Base-by-base conservation (phyloP, 2,113 vertebrate species). In the Thamnaconus septentrionalis region DNA sequence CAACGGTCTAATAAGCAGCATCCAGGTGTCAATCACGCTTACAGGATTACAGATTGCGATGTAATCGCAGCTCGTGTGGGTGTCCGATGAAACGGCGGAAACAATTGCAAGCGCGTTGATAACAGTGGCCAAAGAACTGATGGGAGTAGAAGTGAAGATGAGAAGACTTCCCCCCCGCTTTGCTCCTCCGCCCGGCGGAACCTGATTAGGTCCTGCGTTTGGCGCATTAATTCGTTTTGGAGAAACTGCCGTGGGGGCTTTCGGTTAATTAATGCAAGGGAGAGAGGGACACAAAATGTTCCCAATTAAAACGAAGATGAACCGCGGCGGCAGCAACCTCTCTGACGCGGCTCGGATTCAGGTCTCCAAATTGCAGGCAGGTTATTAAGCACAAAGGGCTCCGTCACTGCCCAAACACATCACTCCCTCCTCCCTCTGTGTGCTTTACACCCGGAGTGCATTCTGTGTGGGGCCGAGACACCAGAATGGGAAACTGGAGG, bases 251-350 rank as follows among this genome's bases (percentile, higher is more conserved):
- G 69, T 48, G 47, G 61, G 40, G 57, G 18, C 18, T 65, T 80
- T 66, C 76, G 75, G 50, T 82, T 90, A 88, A 87, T 89, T 87
- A 83, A 82, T 79, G 83, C 64, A 53, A 69, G 76, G 54, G 66
- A 82, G 61, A 63, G 84, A 71, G 71, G 50, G 82, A 86, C 78
- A 86, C 81, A 86, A 87, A 87, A 86, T 82, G 84, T 87, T 87
- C 85, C 83, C 82, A 86, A 86, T 89, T 86, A 83, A 90, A 90
- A 88, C 77, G 73, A 91, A 90, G 86, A 89, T 81, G 69, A 84
- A 90, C 81, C 60, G 42, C 73, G 56, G 56, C 56, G 48, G 49
- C 12, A 0, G 64, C 47, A 45, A 45, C 11, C 48, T 68, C 48
- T 68, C 72, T 12, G 62, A 62, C 63, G 78, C 31, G 61, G 46